A percentile compares a stretch with the other conserved stretches of the same genome.
Conservation (phyloP, 2,888 invertebrate species). For the Ichneumon xanthorius region DNA sequence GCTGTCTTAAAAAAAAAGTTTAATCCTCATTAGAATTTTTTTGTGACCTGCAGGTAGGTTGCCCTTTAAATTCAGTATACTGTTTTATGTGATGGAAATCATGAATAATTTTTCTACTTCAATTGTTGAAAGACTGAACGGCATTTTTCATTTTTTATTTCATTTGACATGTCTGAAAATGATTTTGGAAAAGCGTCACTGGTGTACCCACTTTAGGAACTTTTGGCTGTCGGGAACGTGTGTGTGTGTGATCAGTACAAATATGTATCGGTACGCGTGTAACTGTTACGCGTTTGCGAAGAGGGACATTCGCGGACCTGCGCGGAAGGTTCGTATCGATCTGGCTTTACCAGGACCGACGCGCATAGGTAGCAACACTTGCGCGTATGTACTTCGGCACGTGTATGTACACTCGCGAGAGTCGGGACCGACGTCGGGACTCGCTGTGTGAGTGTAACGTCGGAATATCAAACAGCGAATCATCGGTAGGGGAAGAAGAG, state of each 20-base stretch:
- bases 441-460: slow-evolving; percentile 36
- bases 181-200: background rate
- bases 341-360: slow-evolving; percentile 77
- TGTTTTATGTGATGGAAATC: too few relatives aligned
- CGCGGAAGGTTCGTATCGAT: slow-evolving; percentile 81
- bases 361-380: slow-evolving; percentile 71
- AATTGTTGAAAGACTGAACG: too few relatives aligned
- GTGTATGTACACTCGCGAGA: slow-evolving; percentile 29
- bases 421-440: slow-evolving; percentile 46
- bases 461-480: slow-evolving; percentile 49
- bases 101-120: too few relatives aligned
- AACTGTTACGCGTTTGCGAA: slow-evolving; percentile 52
- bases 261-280: slow-evolving; percentile 15
- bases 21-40: too few relatives aligned
- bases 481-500: slow-evolving; percentile 14
- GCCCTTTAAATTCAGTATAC: too few relatives aligned
- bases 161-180: background rate
- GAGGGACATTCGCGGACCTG: slow-evolving; percentile 78
- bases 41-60: too few relatives aligned
- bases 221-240: background rate
- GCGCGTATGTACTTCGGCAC: background rate
- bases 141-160: too few relatives aligned
- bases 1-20: too few relatives aligned
- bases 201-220: background rate
- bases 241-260: background rate